These are phyloP conservation scores for Aphelinus certus DNA, from an alignment of 1,140 invertebrate species.

Conservation along the genomic window DNA sequence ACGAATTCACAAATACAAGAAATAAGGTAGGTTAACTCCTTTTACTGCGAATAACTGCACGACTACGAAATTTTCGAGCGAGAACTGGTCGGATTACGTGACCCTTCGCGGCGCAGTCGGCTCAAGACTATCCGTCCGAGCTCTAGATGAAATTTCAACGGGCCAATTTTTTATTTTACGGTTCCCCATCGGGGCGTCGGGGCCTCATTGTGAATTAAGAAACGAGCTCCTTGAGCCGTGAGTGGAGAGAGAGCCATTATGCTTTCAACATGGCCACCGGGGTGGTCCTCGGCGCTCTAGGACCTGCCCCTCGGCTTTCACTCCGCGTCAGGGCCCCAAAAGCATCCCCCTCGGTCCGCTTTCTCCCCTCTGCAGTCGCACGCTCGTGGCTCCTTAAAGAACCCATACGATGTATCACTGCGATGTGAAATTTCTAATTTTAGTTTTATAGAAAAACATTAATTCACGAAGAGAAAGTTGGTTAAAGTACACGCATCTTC, in stretches of 20 bases:
- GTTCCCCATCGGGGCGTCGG: background rate
- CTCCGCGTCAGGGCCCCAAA: slow-evolving; percentile 8
- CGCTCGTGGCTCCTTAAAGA: no score
- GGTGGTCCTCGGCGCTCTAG: slow-evolving; percentile 33
- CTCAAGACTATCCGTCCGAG: slow-evolving; percentile 51
- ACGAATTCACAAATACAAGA: no score
- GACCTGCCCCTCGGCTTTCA: slow-evolving; percentile 37
- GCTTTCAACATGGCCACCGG: slow-evolving; percentile 37
- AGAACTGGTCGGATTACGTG: slow-evolving; percentile 35
- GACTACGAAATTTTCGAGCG: background rate
- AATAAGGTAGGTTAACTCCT: no score
- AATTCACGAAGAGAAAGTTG: no score
- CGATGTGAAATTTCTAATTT: no score
- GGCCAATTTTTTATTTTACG: slow-evolving; percentile 39
- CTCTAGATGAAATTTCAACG: slow-evolving; percentile 52
- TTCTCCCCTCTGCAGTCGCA: background rate
- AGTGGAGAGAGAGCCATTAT: slow-evolving; percentile 26
- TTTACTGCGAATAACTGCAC: no score
- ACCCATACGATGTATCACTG: no score
- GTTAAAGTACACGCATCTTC: no score
- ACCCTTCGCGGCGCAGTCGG: slow-evolving; percentile 53
- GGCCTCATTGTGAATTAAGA: slow-evolving; percentile 29
- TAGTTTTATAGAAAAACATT: no score
- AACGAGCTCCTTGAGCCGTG: background rate
- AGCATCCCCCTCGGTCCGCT: slow-evolving; percentile 26